phyloP scores from a whole-genome alignment of 2,797 vertebrate genomes.

The Ctenochaetus hawaiiensis region DNA sequence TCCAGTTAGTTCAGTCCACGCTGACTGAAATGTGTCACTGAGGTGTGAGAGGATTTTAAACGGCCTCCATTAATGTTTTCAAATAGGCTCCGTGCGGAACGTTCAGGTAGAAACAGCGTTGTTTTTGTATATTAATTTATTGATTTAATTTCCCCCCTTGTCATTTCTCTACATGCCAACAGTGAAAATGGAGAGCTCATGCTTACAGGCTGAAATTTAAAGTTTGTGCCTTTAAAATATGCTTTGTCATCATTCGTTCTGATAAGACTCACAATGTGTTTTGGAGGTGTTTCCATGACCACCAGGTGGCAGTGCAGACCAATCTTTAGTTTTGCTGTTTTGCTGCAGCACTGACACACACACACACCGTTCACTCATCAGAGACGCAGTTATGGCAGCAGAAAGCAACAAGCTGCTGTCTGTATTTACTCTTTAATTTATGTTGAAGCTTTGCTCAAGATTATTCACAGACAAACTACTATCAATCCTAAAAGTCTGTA shows the following conservation, averaged over 20 bases:
- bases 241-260: not conserved
- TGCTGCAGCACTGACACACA: not conserved
- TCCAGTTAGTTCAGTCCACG: not conserved
- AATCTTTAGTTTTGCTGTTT: not conserved
- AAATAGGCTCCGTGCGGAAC: not conserved
- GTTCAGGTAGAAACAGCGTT: not conserved
- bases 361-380: not conserved
- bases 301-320: constrained; percentile 71
- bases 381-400: not conserved
- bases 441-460: not conserved
- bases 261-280: not conserved
- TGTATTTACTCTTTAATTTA: constrained; percentile 4
- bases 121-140: not conserved
- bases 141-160: not conserved
- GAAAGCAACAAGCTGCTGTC: not conserved
- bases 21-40: not conserved
- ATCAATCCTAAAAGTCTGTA: not conserved
- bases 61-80: not conserved
- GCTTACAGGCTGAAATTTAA: too few species aligned
- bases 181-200: not conserved
- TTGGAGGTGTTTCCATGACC: constrained; percentile 15
- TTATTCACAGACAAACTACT: not conserved
- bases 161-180: too few species aligned
- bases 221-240: too few species aligned
- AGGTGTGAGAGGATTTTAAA: not conserved